These are phyloP conservation scores for Triplophysa bombifrons DNA, from an alignment of 2,797 vertebrate genomes.

Conservation along the genomic window DNA sequence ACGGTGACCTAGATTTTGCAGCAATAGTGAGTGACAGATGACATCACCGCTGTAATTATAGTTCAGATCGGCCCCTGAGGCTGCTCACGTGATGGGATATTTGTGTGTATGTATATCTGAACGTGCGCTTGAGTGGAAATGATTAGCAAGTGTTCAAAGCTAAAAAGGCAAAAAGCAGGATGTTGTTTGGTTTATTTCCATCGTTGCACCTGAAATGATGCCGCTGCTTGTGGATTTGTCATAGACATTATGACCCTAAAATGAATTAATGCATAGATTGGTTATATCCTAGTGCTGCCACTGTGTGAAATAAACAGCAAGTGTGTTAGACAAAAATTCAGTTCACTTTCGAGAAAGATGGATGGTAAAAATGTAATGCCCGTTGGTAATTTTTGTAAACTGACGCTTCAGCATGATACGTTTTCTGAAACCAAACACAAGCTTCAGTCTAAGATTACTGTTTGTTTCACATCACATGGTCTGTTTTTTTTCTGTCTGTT, in stretches of 20 bases:
- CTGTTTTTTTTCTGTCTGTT: conserved; percentile 8
- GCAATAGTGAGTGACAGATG: conserved; percentile 77
- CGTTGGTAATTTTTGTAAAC: background rate
- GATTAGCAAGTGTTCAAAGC: conserved; percentile 41
- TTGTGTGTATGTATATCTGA: conserved; percentile 41
- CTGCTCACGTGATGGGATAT: conserved; percentile 66
- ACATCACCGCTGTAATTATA: conserved; percentile 79
- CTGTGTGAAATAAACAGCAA: background rate
- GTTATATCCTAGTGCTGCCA: background rate
- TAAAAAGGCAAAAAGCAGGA: conserved; percentile 40
- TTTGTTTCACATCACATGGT: conserved; percentile 20
- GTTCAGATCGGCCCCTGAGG: conserved; percentile 61
- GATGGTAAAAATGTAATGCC: background rate
- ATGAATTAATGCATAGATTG: background rate
- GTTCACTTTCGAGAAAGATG: background rate
- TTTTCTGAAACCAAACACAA: conserved; percentile 12
- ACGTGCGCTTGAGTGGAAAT: conserved; percentile 36
- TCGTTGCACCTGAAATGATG: background rate
- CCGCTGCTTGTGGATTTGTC: background rate
- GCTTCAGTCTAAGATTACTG: conserved; percentile 10
- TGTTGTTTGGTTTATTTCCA: conserved; percentile 8
- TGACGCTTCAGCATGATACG: background rate
- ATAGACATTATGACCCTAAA: background rate
- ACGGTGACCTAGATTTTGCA: conserved; percentile 79
- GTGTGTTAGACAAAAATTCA: background rate